Evolutionary conservation across 2,797 vertebrate genomes (phyloP).

Genomic region (Cryptoprocta ferox): DNA sequence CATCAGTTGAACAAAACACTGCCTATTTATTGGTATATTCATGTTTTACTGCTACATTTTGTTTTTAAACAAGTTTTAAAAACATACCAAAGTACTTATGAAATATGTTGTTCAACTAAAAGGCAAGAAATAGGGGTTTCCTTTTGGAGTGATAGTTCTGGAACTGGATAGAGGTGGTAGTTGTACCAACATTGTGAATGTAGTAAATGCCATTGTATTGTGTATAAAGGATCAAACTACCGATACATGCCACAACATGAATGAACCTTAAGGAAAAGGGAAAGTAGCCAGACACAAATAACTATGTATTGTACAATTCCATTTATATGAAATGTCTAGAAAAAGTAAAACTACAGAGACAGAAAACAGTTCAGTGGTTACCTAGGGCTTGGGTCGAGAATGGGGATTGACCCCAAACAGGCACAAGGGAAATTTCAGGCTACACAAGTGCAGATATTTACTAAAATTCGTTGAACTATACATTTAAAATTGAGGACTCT

Average conservation of each 20-base stretch:
- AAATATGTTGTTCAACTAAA: background rate
- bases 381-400: background rate
- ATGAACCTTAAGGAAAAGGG: background rate
- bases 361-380: background rate
- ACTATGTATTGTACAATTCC: background rate
- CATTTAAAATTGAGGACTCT: constrained; percentile 2
- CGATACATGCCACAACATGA: background rate
- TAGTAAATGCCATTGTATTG: background rate
- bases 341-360: background rate
- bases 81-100: background rate
- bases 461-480: background rate
- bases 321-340: background rate
- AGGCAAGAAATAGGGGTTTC: background rate
- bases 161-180: background rate
- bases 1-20: background rate
- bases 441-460: background rate
- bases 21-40: background rate
- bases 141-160: background rate
- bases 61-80: background rate
- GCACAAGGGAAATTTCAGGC: background rate
- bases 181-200: background rate
- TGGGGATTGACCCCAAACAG: background rate
- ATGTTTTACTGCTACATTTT: background rate
- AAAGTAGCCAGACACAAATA: background rate
- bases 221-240: background rate